Evolutionary conservation across 53 echinoderm and acorn worm species (phyloP).

Genomic region (Paelopatides confundens): DNA sequence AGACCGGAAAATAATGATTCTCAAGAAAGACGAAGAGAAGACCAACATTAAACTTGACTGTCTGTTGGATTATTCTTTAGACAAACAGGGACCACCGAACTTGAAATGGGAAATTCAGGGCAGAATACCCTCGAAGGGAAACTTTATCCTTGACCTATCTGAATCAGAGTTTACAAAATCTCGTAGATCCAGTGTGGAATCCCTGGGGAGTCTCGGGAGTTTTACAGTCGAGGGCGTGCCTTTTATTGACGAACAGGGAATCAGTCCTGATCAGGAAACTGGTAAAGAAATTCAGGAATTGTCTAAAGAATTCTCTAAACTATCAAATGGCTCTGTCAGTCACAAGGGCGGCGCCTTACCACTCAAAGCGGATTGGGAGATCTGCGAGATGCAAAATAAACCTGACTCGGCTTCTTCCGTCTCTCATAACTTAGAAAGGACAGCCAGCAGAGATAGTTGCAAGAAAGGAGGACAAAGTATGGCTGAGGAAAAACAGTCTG

Average conservation of each 20-base stretch:
- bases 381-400: background rate
- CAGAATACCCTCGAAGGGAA: conserved; percentile 5
- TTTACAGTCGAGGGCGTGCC: conserved; percentile 82
- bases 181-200: conserved; percentile 4
- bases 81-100: conserved; percentile 6
- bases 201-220: conserved; percentile 34
- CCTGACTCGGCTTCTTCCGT: background rate
- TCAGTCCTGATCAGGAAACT: conserved; percentile 56
- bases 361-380: background rate
- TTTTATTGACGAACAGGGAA: conserved; percentile 81
- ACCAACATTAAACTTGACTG: background rate
- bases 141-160: conserved; percentile 8
- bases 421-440: background rate
- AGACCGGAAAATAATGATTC: background rate
- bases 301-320: conserved; percentile 34
- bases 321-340: background rate
- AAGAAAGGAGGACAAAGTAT: background rate
- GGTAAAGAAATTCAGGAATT: conserved; percentile 33
- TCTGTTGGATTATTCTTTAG: background rate
- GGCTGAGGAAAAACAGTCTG: background rate
- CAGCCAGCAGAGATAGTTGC: background rate
- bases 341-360: background rate
- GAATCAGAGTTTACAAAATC: conserved; percentile 26
- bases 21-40: background rate
- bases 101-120: conserved; percentile 14